Conservation (phyloP, 2,113 vertebrate genomes). For the Trogon surrucura region DNA sequence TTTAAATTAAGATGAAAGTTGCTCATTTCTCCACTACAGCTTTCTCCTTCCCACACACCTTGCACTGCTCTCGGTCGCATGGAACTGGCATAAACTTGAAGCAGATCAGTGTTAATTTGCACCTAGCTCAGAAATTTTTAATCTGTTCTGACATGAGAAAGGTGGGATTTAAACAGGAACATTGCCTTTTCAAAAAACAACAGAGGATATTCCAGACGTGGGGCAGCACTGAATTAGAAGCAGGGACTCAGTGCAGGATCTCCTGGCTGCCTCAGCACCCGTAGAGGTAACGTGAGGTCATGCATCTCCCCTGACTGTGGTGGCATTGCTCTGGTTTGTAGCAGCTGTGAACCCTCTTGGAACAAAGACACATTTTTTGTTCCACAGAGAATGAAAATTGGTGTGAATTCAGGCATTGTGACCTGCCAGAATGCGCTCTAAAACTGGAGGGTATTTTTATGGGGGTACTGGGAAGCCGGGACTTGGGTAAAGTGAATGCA, state of each 20-base stretch:
- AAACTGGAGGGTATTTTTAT: background rate
- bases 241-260: background rate
- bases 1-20: background rate
- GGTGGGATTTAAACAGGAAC: background rate
- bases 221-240: background rate
- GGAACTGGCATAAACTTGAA: background rate
- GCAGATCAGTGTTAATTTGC: background rate
- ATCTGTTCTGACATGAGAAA: background rate
- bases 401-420: background rate
- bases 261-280: background rate
- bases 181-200: background rate
- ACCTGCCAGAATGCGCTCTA: background rate
- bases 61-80: background rate
- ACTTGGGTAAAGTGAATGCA: background rate
- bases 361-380: background rate
- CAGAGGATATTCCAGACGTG: background rate
- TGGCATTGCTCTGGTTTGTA: background rate
- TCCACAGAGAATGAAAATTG: background rate
- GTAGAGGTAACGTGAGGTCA: rapidly evolving
- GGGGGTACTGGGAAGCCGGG: background rate
- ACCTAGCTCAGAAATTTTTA: background rate
- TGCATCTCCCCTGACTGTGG: background rate
- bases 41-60: slow-evolving; percentile 8
- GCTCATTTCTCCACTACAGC: background rate
- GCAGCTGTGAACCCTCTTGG: rapidly evolving